A percentile compares a stretch with the other conserved stretches of the same genome.
Evolutionary conservation across 2,888 invertebrate species (phyloP).

Genomic region (Conomelus anceps): DNA sequence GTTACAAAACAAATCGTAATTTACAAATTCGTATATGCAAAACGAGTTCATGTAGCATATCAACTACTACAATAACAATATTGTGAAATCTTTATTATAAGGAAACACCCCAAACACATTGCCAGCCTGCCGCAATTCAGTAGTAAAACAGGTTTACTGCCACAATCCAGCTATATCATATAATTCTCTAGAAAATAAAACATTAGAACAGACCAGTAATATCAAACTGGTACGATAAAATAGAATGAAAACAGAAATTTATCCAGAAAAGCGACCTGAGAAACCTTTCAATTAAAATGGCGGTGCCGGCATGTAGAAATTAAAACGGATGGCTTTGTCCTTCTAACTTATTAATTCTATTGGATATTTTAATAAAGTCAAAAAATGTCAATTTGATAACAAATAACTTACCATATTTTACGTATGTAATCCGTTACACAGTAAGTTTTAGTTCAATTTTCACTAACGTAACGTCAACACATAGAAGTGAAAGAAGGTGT

Average conservation of each 20-base stretch:
- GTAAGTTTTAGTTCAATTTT: slow-evolving; percentile 25
- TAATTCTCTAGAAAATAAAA: background rate
- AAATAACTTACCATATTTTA: slow-evolving; percentile 34
- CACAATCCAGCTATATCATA: background rate
- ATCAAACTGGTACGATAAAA: background rate
- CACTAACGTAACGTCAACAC: slow-evolving; percentile 28
- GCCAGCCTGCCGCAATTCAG: background rate
- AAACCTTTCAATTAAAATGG: slow-evolving; percentile 30
- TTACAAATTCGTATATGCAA: background rate
- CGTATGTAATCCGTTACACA: slow-evolving; percentile 32
- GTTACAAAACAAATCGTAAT: background rate
- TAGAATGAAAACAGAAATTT: background rate
- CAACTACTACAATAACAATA: background rate
- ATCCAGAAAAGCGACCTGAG: background rate
- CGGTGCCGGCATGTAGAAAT: slow-evolving; percentile 34
- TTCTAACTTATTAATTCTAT: background rate
- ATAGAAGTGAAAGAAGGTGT: slow-evolving; percentile 29
- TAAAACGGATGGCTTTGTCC: background rate
- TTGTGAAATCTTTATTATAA: background rate
- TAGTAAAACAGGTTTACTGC: background rate
- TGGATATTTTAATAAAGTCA: background rate
- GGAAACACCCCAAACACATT: background rate
- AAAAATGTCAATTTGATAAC: background rate
- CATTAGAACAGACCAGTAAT: background rate
- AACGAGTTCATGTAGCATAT: background rate